Evolutionary conservation across 92 coral and sea anemone species (phyloP).

Genomic region (Zoanthus sociatus): DNA sequence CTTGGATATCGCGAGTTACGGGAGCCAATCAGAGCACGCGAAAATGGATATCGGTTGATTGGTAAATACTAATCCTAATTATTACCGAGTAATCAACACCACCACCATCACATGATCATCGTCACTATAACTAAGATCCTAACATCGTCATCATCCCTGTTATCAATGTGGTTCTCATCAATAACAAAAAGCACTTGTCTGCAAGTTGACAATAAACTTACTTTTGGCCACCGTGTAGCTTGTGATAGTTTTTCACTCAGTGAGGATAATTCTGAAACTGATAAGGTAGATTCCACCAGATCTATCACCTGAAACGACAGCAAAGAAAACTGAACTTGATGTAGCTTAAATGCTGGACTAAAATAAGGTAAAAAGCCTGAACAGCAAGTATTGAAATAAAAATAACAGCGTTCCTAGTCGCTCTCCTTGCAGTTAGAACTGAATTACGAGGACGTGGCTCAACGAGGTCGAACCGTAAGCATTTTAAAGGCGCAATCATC

Average conservation of each 20-base stretch:
- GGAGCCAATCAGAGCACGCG: too few relatives aligned
- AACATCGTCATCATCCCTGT: not conserved
- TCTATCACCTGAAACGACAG: conserved; percentile 59
- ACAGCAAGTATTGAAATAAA: not conserved
- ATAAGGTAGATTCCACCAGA: conserved; percentile 74
- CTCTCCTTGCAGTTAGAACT: too few relatives aligned
- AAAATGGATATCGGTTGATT: too few relatives aligned
- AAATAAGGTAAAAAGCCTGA: not conserved
- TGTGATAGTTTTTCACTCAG: conserved; percentile 63
- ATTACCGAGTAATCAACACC: not conserved
- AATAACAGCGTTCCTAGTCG: too few relatives aligned
- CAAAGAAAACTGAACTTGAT: not conserved
- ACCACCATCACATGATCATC: not conserved
- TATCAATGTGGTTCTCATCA: not conserved
- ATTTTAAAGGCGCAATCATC: too few relatives aligned
- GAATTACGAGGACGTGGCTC: too few relatives aligned
- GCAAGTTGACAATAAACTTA: not conserved
- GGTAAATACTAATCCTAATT: not conserved
- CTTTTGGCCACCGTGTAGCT: conserved; percentile 23
- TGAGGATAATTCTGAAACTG: conserved; percentile 61
- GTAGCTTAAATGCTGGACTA: not conserved
- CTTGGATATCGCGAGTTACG: too few relatives aligned
- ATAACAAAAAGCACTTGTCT: not conserved
- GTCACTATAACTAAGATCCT: not conserved
- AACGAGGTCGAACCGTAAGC: too few relatives aligned